A percentile compares a stretch with the other conserved stretches of the same genome.
Conservation (phyloP, 2,113 vertebrate genomes). For the Brevimyrus niger region DNA sequence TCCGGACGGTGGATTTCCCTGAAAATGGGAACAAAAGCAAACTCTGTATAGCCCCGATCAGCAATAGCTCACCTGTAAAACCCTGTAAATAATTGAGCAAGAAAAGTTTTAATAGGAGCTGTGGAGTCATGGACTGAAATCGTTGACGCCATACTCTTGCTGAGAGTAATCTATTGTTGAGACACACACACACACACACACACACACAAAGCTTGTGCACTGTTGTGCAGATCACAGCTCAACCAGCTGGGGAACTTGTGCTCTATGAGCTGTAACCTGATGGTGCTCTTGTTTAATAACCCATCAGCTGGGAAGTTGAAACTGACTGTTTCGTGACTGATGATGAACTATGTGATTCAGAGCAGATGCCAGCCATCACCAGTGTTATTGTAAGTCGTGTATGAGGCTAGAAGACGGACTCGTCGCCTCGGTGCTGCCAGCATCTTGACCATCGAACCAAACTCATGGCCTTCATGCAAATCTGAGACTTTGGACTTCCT, state of each 20-base stretch:
- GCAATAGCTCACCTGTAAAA: not conserved
- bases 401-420: not conserved
- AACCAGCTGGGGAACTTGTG: not conserved
- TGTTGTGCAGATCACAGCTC: not conserved
- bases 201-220: not conserved
- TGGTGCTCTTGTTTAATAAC: not conserved
- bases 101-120: not conserved
- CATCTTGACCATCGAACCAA: not conserved
- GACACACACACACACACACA: no score
- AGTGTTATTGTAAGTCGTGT: not conserved
- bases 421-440: not conserved
- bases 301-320: not conserved
- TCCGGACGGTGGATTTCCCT: not conserved
- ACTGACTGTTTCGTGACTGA: not conserved
- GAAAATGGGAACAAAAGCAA: not conserved
- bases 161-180: not conserved
- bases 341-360: not conserved
- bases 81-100: not conserved
- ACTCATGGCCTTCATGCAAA: not conserved
- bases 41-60: not conserved
- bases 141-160: not conserved
- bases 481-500: slow-evolving; percentile 18
- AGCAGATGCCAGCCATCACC: not conserved
- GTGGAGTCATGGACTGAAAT: not conserved
- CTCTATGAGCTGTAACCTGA: not conserved